phyloP scores from a whole-genome alignment of 1,140 invertebrate genomes.

The Microplitis demolitor region DNA sequence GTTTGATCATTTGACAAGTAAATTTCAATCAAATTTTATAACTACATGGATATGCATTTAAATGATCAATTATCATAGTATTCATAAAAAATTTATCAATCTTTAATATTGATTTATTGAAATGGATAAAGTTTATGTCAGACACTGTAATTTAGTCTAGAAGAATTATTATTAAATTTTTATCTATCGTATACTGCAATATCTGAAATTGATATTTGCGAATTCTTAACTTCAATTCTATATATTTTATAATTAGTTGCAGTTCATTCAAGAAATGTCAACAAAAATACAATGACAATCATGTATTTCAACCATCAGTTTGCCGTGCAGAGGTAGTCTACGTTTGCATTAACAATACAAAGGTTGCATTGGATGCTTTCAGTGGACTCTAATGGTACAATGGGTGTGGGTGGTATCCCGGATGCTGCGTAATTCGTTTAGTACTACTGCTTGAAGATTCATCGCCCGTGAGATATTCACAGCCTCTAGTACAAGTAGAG shows the following conservation, averaged over 20 bases:
- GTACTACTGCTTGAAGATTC: conserved; percentile 24
- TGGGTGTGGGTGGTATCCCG: neutral
- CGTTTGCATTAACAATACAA: neutral
- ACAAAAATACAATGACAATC: no score
- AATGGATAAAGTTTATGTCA: no score
- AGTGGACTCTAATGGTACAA: neutral
- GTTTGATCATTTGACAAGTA: conserved; percentile 26
- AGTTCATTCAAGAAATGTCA: no score
- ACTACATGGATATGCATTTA: conserved; percentile 10
- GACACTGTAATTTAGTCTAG: no score
- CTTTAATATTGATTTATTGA: neutral
- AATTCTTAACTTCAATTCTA: no score
- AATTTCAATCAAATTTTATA: conserved; percentile 28
- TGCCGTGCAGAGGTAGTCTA: neutral
- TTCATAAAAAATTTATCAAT: neutral
- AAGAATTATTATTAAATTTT: no score
- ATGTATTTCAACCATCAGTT: neutral
- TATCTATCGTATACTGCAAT: no score
- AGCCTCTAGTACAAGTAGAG: neutral
- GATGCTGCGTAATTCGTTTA: conserved; percentile 25
- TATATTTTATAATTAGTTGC: no score
- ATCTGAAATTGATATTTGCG: no score
- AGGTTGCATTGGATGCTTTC: neutral
- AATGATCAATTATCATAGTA: neutral
- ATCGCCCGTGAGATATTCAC: conserved; percentile 25